Base-by-base conservation (phyloP, 2,888 invertebrate species). In the Drosophila anomalata region DNA sequence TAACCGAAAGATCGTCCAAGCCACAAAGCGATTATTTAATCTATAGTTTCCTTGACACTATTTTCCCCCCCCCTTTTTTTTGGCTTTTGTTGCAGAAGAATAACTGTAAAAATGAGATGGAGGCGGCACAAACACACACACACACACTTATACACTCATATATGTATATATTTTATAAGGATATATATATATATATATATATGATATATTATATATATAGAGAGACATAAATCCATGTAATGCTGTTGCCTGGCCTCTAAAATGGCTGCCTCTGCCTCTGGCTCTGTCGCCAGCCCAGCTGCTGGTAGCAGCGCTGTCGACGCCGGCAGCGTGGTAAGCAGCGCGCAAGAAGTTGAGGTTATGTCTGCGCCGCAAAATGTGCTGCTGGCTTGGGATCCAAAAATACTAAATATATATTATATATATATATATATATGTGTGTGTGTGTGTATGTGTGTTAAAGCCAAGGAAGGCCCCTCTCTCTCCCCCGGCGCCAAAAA, bases 351-450 rank as follows among this genome's bases (percentile, higher is more conserved):
- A 82, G 82, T 82, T 82, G 88, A 82, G 82, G 88, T 82, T 82
- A 82, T 86, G 82, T 82, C 86, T 82, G 83, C 88, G 83, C 82
- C 82, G 83, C 83, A 85, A 82, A 87, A 87, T 76, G 88, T 87
- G 82, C 86, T 87, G 36, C 12, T 46, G 63, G 63, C 44, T 46
- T 14, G 68, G 53, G 39, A 65, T 67, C 65, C 29, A 62, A 62
- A 62, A 61, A 61, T 24, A 46, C 36, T 36, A n/a, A 36, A 36
- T 36, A 36, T 36, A 36, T 36, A 36, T 14, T n/a, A 12, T 5
- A 33, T 33, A 33, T 12, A 14, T 6, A n/a, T 36, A 2, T 6
- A n/a, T 36, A 2, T 36, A 6, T 29, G 42, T 42, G 14, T 20
- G 9, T 17, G 29, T 24, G 29, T 9, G 5, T 9, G 31, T n/a